phyloP scores from a whole-genome alignment of 2,888 invertebrate species.

The Patella ulyssiponensis region DNA sequence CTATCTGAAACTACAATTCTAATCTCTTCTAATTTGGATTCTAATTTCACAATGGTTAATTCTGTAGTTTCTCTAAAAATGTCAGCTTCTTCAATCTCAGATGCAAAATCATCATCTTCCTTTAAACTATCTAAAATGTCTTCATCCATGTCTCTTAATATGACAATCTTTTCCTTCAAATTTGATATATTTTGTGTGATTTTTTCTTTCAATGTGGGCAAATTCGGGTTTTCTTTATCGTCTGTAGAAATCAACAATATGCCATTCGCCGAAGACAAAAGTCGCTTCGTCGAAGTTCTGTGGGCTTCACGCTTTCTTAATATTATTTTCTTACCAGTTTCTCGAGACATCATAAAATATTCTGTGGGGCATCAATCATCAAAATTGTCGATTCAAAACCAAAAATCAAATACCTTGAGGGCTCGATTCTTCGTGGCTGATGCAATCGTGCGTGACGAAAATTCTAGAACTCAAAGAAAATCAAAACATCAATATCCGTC shows the following conservation, averaged over 20 bases:
- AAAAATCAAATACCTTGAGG: no score
- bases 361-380: no score
- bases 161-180: not conserved
- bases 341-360: not conserved
- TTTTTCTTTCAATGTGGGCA: not conserved
- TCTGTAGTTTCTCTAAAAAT: not conserved
- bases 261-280: not conserved
- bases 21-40: not conserved
- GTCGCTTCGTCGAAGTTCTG: slow-evolving; percentile 2
- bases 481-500: not conserved
- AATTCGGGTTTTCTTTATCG: not conserved
- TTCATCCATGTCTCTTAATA: not conserved
- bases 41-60: not conserved
- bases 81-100: not conserved
- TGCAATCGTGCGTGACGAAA: no score
- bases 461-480: not conserved
- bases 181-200: not conserved
- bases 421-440: no score
- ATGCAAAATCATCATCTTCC: slow-evolving; percentile 1
- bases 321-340: not conserved
- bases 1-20: not conserved
- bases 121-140: not conserved
- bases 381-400: no score
- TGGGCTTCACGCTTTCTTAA: not conserved
- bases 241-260: not conserved